Evolutionary conservation across 1,140 invertebrate genomes (phyloP), one percentile per base, ranked within the genome.

Genomic region (Panagrolaimus sp.): DNA sequence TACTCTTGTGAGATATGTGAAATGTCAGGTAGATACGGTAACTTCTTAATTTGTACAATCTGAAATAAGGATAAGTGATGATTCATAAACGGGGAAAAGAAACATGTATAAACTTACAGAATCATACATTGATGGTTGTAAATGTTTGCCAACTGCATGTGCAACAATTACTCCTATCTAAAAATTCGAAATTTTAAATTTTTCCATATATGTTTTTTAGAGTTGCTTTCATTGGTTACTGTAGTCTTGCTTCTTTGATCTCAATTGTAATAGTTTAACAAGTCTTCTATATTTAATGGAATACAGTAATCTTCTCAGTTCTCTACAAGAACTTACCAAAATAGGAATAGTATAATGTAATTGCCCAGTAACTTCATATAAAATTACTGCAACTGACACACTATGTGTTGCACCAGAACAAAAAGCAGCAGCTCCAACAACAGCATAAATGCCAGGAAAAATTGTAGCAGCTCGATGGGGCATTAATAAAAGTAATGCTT

Each of bases 341-440:
- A 96, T 91, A 0, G 94, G 93, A 45, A 98, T 88, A 27, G 96
- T 90, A 78, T 97, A 92, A 8, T 91, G 93, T 73, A 97, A 94
- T 85, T 96, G 92, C 61, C 92, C 93, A 2, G 93, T 97, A 89
- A 98, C 91, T 85, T 98, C 94, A 84, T 95, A 94, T 31, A 96
- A 90, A 72, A 98, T 97, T 57, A 98, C 92, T 70, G 92, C 92
- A 23, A 94, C 93, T 1, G 92, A 95, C 46, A 97, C 93, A 0
- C 94, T 96, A 82, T 96, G 91, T 0, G 94, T 97, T 92, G 48
- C 91, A 27, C 16, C 63, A n/a, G 16, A 16, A 9, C 31, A 64
- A 64, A 64, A 64, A 2, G 63, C 63, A 16, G 63, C 43, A 1
- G 63, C 63, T 1, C 63, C 63, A 20, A 57, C 51, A 16, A 57